Evolutionary conservation across 1,140 invertebrate species (phyloP).

Genomic region (Melipona quadrifasciata): DNA sequence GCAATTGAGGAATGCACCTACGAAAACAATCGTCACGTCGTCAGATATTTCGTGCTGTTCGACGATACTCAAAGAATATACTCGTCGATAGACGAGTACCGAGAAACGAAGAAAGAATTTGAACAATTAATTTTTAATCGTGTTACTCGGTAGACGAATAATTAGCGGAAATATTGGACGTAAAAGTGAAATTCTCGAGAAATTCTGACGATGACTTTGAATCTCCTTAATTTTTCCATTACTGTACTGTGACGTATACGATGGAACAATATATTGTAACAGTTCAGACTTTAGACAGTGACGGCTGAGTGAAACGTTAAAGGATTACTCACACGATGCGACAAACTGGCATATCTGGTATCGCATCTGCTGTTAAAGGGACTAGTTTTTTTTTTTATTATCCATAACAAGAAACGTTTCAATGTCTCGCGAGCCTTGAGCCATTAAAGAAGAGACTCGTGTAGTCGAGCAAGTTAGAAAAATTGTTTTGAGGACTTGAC

Average conservation of each 20-base stretch:
- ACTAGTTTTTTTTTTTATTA: not conserved
- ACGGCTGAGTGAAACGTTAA: not conserved
- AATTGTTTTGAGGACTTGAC: not conserved
- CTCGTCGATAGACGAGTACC: not conserved
- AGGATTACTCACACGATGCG: not conserved
- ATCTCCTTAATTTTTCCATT: not conserved
- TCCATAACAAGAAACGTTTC: not conserved
- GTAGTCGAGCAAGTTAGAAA: not conserved
- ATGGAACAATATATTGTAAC: not conserved
- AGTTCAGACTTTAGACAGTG: not conserved
- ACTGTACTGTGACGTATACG: not conserved
- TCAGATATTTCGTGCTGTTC: not conserved
- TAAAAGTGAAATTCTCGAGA: not conserved
- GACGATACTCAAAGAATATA: too few relatives aligned
- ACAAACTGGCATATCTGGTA: not conserved
- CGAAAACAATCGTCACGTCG: not conserved
- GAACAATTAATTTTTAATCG: not conserved
- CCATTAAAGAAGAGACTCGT: not conserved
- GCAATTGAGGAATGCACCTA: not conserved
- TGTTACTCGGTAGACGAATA: not conserved
- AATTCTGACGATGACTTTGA: not conserved
- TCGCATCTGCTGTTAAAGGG: not conserved
- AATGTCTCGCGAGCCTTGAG: not conserved
- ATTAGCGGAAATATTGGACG: too few relatives aligned
- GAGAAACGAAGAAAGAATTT: not conserved